phyloP scores from a whole-genome alignment of 2,113 vertebrate genomes.

The Calidris pugnax region DNA sequence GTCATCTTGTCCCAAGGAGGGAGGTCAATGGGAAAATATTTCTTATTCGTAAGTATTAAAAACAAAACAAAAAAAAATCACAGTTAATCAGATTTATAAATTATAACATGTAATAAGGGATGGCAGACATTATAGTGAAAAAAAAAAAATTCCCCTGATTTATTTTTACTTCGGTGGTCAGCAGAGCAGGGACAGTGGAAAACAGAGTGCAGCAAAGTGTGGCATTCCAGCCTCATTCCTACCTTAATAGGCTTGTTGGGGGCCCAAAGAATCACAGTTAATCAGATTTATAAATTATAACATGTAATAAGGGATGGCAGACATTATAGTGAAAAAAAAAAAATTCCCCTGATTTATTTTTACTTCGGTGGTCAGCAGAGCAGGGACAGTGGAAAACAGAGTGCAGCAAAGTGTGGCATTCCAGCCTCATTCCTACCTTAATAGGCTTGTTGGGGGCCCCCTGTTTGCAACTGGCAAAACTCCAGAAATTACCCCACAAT shows the following conservation, averaged over 20 bases:
- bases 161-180: conserved; percentile 46
- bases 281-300: conserved; percentile 42
- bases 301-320: conserved; percentile 35
- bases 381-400: conserved; percentile 31
- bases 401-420: conserved; percentile 36
- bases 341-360: conserved; percentile 4
- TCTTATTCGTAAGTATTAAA: neutral
- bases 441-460: conserved; percentile 22
- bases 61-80: neutral
- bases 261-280: no score
- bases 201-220: conserved; percentile 26
- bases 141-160: neutral
- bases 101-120: conserved; percentile 23
- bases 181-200: conserved; percentile 27
- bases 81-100: conserved; percentile 38
- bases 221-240: conserved; percentile 53
- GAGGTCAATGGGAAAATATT: neutral
- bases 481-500: conserved; percentile 53
- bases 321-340: neutral
- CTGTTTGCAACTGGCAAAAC: conserved; percentile 39
- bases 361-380: conserved; percentile 30
- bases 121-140: neutral
- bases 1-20: neutral
- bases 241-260: conserved; percentile 42
- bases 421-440: conserved; percentile 51